Conservation (phyloP, 1,140 invertebrate species). For the Monomorium pharaonis region DNA sequence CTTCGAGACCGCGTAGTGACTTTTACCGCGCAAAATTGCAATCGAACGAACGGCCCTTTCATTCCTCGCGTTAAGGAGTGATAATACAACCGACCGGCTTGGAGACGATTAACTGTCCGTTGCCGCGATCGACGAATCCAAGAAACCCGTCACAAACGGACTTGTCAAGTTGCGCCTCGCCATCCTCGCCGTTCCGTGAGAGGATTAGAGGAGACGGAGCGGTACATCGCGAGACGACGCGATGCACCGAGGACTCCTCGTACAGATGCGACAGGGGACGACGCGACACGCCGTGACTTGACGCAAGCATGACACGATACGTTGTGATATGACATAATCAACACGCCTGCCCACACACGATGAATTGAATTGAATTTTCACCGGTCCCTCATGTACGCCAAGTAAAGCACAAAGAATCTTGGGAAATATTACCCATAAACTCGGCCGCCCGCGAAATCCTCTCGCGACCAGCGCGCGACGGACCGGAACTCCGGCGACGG, state of each 20-base stretch:
- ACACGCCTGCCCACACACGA: background rate
- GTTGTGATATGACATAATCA: background rate
- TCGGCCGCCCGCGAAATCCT: slow-evolving; percentile 72
- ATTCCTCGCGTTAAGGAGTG: background rate
- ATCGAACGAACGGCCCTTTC: background rate
- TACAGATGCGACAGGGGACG: background rate
- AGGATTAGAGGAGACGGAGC: background rate
- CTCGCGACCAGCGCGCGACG: slow-evolving; percentile 43
- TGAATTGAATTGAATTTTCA: slow-evolving; percentile 67
- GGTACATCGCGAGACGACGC: background rate
- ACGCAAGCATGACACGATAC: background rate
- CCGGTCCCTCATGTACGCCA: slow-evolving; percentile 41
- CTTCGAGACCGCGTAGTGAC: background rate
- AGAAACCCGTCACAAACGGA: background rate
- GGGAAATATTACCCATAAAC: slow-evolving; percentile 82
- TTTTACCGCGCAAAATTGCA: slow-evolving; percentile 20
- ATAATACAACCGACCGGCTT: background rate
- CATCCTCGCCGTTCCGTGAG: background rate
- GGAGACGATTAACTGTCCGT: background rate
- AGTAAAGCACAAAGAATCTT: slow-evolving; percentile 76
- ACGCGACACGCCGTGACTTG: background rate
- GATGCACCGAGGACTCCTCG: background rate
- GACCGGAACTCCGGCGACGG: slow-evolving; percentile 15
- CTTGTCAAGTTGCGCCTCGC: background rate
- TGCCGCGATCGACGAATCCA: background rate